A percentile compares a stretch with the other conserved stretches of the same genome.
Conservation (phyloP, 2,797 vertebrate species). For the Lithobates sylvaticus region DNA sequence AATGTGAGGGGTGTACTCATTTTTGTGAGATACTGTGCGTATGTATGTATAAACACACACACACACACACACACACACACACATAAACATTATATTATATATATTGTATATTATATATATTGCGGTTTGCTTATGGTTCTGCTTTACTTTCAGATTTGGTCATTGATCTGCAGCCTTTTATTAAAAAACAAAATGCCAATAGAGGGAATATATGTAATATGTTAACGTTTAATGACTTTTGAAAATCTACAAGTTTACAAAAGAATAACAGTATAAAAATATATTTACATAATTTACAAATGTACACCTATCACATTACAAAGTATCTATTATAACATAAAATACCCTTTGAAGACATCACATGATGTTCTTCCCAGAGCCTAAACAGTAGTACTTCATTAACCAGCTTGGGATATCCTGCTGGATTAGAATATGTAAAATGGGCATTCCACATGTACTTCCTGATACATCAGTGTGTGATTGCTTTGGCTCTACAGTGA, state of each 20-base stretch:
- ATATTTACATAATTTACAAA: slow-evolving; percentile 2
- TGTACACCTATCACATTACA: not conserved
- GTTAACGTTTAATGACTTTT: not conserved
- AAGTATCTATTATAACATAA: not conserved
- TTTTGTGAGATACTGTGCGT: too few species aligned
- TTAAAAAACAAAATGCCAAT: not conserved
- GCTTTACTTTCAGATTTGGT: too few species aligned
- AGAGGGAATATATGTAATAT: not conserved
- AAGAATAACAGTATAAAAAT: not conserved
- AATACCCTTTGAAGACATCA: not conserved
- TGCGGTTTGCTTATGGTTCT: too few species aligned
- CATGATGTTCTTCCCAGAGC: not conserved
- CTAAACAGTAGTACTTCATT: not conserved
- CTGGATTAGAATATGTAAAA: not conserved
- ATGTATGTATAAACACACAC: too few species aligned
- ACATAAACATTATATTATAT: too few species aligned
- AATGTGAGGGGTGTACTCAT: too few species aligned
- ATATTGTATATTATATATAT: too few species aligned
- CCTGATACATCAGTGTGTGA: not conserved
- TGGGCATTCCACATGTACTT: not conserved
- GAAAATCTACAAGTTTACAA: not conserved
- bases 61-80: too few species aligned
- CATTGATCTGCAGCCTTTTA: not conserved
- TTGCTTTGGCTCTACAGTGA: not conserved
- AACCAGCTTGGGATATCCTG: not conserved